Evolutionary conservation across 1,140 invertebrate species (phyloP), one percentile per base, ranked within the genome.

Genomic region (Parasteatoda tepidariorum): DNA sequence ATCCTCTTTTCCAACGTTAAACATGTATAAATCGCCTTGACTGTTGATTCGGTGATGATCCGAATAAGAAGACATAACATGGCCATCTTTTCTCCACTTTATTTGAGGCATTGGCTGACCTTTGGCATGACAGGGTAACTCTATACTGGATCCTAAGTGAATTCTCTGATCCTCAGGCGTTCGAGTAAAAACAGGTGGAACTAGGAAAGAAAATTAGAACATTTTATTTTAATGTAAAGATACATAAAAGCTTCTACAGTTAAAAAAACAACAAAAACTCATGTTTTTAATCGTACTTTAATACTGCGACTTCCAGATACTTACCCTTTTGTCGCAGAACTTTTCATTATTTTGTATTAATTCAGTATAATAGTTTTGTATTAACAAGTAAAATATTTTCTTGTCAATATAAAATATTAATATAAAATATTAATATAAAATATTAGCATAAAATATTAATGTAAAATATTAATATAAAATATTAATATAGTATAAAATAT

Each of bases 61-160:
- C 55, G 89, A 88, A 38, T 88, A 86, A 13, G 86, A 83, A 30
- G 79, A 79, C 84, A 94, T 84, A 74, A 89, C 88, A 74, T 90
- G 89, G 13, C 94, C 94, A 89, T 97, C 93, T 89, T 94, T 95
- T 64, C 92, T 92, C 96, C 96, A 98, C 33, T 92, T 89, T 61
- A 96, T 92, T 38, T 89, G 88, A 22, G 95, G 94, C 48, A 91
- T 89, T 0, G 95, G 95, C n/a, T 92, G 90, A n/a, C 95, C 95
- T 83, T 93, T 91, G 3, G 93, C 93, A 86, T 93, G 91, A 87
- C 96, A 98, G 0, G 94, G 93, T 68, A 97, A 88, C 87, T 95
- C 94, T 26, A 97, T 92, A 61, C 87, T 93, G 30, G 92, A 92
- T 41, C 93, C 94, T 30, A 91, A 88, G 85, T 92, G 91, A 28